Evolutionary conservation across 2,797 vertebrate species (phyloP).

Genomic region (Lepidocolaptes lacrymiger): DNA sequence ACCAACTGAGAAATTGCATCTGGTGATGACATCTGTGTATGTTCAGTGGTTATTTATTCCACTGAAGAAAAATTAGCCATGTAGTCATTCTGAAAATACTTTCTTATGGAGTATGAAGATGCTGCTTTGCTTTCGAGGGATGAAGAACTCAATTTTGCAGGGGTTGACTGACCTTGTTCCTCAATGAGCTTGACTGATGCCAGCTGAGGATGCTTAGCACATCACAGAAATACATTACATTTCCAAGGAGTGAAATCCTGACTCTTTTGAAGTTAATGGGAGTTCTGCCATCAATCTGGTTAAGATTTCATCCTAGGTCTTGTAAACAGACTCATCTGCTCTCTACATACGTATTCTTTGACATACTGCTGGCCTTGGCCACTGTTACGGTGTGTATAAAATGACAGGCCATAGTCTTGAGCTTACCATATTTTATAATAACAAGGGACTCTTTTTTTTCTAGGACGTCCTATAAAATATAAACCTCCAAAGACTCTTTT

Average conservation of each 20-base stretch:
- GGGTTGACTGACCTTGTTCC: not conserved
- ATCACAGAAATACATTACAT: not conserved
- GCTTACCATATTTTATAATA: not conserved
- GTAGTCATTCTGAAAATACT: not conserved
- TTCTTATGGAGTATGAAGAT: not conserved
- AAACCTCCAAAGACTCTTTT: not conserved
- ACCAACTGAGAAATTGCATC: constrained; percentile 2
- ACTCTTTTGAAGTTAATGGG: not conserved
- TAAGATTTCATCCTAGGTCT: not conserved
- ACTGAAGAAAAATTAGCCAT: not conserved
- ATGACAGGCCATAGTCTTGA: not conserved
- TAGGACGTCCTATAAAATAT: not conserved
- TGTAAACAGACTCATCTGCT: not conserved
- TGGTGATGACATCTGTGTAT: constrained; percentile 29
- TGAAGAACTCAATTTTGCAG: not conserved
- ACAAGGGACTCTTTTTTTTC: not conserved
- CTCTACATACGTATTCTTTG: not conserved
- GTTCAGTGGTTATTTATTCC: not conserved
- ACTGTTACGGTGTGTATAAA: not conserved
- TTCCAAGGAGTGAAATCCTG: not conserved
- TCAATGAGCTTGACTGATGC: not conserved
- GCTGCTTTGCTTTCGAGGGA: constrained; percentile 7
- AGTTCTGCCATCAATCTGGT: not conserved
- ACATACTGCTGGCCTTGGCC: not conserved
- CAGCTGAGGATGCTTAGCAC: not conserved